Conservation (phyloP, 2,888 invertebrate species). For the Coleophora flavipennella region DNA sequence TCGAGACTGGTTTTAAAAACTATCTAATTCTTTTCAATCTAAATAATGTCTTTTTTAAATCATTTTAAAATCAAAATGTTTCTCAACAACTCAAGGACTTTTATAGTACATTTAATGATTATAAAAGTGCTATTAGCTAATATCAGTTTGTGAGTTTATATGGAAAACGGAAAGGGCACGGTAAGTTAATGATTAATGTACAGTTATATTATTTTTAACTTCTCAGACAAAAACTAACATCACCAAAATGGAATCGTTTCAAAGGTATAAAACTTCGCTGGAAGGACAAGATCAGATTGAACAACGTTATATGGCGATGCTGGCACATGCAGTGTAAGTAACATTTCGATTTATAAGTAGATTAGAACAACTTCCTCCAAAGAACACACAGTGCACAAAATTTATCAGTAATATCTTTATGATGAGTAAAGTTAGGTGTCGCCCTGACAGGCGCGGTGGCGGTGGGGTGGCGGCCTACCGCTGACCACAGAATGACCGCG, state of each 20-base stretch:
- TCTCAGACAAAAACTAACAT: slow-evolving; percentile 97
- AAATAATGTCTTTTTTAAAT: slow-evolving; percentile 49
- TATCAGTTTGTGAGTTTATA: slow-evolving; percentile 45
- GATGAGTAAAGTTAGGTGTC: too few species aligned
- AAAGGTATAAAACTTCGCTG: slow-evolving; percentile 96
- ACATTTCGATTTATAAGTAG: too few species aligned
- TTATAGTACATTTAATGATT: slow-evolving; percentile 41
- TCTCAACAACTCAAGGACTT: slow-evolving; percentile 43
- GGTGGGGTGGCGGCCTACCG: too few species aligned
- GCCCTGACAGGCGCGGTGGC: too few species aligned
- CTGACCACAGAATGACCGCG: too few species aligned
- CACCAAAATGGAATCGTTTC: slow-evolving; percentile 99
- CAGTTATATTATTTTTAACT: slow-evolving; percentile 26
- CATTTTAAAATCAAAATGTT: slow-evolving; percentile 48
- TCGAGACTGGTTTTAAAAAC: slow-evolving; percentile 25
- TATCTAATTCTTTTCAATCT: slow-evolving; percentile 20
- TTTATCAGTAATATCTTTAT: too few species aligned
- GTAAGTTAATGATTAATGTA: slow-evolving; percentile 33
- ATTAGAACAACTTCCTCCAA: too few species aligned
- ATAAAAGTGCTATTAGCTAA: slow-evolving; percentile 35
- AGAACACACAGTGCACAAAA: too few species aligned
- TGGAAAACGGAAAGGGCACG: slow-evolving; percentile 33
- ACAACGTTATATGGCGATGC: slow-evolving; percentile 99
- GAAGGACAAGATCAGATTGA: slow-evolving; percentile 99
- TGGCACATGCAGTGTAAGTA: slow-evolving; percentile 99